phyloP scores from a whole-genome alignment of 2,113 vertebrate genomes.

The Psittacus erithacus region DNA sequence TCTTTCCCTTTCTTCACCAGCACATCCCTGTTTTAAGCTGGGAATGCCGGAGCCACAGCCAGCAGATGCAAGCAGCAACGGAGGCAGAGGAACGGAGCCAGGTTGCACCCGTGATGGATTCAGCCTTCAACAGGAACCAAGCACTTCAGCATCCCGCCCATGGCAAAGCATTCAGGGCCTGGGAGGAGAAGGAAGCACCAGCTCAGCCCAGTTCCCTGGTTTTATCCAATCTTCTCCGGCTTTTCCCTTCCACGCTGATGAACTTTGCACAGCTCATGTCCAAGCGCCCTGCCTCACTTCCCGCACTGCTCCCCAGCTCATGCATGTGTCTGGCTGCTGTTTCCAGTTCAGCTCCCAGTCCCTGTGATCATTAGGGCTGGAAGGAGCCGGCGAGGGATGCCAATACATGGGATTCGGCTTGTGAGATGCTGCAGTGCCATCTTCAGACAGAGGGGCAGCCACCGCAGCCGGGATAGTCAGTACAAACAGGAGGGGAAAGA shows the following conservation, averaged over 20 bases:
- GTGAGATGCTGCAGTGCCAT: conserved; percentile 60
- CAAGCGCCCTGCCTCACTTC: background rate
- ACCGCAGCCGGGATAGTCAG: rapidly evolving
- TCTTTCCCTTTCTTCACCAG: background rate
- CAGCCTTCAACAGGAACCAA: rapidly evolving
- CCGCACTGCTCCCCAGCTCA: background rate
- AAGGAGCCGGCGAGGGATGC: background rate
- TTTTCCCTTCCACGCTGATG: background rate
- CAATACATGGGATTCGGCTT: background rate
- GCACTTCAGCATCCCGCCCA: background rate
- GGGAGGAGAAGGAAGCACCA: background rate
- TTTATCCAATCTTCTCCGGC: background rate
- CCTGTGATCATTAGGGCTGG: background rate
- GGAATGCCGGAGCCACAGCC: background rate
- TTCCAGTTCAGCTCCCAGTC: background rate
- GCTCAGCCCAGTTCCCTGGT: background rate
- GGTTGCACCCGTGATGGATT: background rate
- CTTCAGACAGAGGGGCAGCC: conserved; percentile 59
- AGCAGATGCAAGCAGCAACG: background rate
- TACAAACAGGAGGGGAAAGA: rapidly evolving
- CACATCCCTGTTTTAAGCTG: background rate
- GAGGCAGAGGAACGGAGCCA: background rate
- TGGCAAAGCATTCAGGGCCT: background rate
- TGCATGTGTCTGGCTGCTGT: background rate
- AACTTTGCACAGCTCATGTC: background rate